phyloP scores from a whole-genome alignment of 2,113 vertebrate species.

The Campylorhamphus procurvoides region DNA sequence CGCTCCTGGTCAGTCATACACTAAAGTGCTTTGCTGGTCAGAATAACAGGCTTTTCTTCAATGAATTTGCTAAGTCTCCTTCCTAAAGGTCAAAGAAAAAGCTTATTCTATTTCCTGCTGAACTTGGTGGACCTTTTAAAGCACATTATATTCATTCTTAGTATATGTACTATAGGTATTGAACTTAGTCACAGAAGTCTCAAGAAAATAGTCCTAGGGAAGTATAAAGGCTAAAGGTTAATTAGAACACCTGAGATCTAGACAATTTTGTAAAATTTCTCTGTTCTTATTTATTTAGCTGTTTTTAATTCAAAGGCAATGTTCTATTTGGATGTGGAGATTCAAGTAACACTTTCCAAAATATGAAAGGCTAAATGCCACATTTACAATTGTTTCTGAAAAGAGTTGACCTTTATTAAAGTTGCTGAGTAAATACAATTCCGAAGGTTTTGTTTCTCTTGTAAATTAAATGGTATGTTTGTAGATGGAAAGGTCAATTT shows the following conservation, averaged over 20 bases:
- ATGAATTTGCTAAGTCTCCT: slow-evolving; percentile 20
- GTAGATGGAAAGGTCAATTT: slow-evolving; percentile 81
- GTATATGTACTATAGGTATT: not conserved
- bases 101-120: slow-evolving; percentile 33
- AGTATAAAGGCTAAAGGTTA: not conserved
- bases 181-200: not conserved
- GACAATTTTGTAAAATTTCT: not conserved
- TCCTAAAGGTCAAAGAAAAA: slow-evolving; percentile 67
- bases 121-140: slow-evolving; percentile 42
- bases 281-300: slow-evolving; percentile 64
- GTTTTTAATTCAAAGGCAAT: slow-evolving; percentile 38
- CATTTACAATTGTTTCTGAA: slow-evolving; percentile 81
- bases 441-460: slow-evolving; percentile 74
- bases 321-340: slow-evolving; percentile 51
- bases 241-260: not conserved
- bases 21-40: not conserved
- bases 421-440: slow-evolving; percentile 77
- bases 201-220: not conserved
- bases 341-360: slow-evolving; percentile 72
- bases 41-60: slow-evolving; percentile 48
- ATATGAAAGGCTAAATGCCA: slow-evolving; percentile 78
- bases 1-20: not conserved
- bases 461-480: slow-evolving; percentile 82
- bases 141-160: slow-evolving; percentile 34
- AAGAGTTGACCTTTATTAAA: slow-evolving; percentile 80